These are phyloP conservation scores for Drosophila fulvimacula DNA, from an alignment of 2,888 invertebrate species.

Conservation along the genomic window DNA sequence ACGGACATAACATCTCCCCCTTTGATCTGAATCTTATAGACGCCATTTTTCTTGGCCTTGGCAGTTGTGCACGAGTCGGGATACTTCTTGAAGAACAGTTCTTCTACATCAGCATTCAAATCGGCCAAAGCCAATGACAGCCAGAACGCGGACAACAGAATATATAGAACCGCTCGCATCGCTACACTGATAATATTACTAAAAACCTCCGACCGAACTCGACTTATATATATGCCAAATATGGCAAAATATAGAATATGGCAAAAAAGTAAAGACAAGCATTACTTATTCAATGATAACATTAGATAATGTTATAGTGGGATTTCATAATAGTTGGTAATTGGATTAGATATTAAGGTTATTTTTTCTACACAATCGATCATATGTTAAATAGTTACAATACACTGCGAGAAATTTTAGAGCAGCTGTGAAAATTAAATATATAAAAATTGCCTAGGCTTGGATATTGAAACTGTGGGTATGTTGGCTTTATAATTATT, in stretches of 20 bases:
- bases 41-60: conserved; percentile 42
- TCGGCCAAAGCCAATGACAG: conserved; percentile 1
- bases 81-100: conserved; percentile 9
- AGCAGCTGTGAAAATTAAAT: no score
- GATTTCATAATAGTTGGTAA: not conserved
- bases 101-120: not conserved
- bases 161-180: not conserved
- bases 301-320: not conserved
- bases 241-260: not conserved
- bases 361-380: not conserved
- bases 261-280: not conserved
- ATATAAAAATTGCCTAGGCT: no score
- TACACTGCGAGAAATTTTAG: not conserved
- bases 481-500: no score
- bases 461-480: no score
- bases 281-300: not conserved
- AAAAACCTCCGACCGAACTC: not conserved
- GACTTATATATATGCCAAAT: no score
- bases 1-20: conserved; percentile 25
- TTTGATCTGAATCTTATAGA: conserved; percentile 31
- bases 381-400: not conserved
- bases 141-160: conserved; percentile 22
- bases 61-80: conserved; percentile 33
- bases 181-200: not conserved
- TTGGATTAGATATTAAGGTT: not conserved